Evolutionary conservation across 1,140 invertebrate species (phyloP).

Genomic region (Neodiprion virginianus): DNA sequence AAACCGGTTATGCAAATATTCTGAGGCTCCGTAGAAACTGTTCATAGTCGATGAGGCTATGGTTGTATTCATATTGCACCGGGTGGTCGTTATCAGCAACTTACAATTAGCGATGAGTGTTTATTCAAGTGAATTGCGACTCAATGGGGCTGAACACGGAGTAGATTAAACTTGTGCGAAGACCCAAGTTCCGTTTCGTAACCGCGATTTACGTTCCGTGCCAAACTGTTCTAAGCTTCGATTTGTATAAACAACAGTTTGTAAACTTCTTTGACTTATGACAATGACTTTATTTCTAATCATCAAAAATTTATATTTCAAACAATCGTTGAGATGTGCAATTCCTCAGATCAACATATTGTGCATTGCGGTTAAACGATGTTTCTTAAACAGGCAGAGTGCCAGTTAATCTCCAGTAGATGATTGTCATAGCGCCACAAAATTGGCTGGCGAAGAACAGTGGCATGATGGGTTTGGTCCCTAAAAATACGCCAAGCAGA

Average conservation of each 20-base stretch:
- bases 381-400: slow-evolving; percentile 20
- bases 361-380: no score
- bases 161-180: background rate
- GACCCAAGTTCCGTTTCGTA: no score
- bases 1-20: no score
- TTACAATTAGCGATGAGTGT: background rate
- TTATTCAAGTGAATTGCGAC: slow-evolving; percentile 1
- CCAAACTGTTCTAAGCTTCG: no score
- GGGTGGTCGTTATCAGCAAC: background rate
- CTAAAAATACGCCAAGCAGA: slow-evolving; percentile 35
- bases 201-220: no score
- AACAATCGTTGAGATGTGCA: no score
- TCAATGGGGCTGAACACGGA: background rate
- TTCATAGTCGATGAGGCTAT: background rate
- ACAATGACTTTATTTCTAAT: no score
- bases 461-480: slow-evolving; percentile 40
- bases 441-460: slow-evolving; percentile 48
- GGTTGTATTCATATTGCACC: background rate
- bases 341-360: no score
- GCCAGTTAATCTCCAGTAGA: slow-evolving; percentile 33
- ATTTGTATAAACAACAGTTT: no score
- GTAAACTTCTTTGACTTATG: no score
- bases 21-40: no score
- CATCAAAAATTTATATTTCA: no score
- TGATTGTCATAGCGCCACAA: slow-evolving; percentile 45